A percentile compares a stretch with the other conserved stretches of the same genome.
These are phyloP conservation scores for Phoeniculus purpureus DNA, from an alignment of 2,797 vertebrate species.

Conservation along the genomic window DNA sequence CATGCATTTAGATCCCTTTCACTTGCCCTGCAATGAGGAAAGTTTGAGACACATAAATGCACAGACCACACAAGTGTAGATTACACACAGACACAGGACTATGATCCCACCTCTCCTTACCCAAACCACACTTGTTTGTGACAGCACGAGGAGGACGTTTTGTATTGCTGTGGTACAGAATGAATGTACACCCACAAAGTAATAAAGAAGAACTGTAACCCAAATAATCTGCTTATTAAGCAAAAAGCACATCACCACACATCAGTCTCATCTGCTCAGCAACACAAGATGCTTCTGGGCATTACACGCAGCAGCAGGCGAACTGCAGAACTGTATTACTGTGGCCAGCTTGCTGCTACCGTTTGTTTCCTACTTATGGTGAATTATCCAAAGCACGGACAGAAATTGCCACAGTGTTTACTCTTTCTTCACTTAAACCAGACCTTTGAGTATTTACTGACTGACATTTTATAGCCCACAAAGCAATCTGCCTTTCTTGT, in stretches of 20 bases:
- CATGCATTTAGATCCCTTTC: neutral
- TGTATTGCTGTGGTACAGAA: neutral
- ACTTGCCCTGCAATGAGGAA: neutral
- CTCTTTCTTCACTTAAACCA: slow-evolving; percentile 60
- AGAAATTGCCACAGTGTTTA: slow-evolving; percentile 57
- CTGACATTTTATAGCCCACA: slow-evolving; percentile 75
- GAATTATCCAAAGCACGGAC: slow-evolving; percentile 39
- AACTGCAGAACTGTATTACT: neutral
- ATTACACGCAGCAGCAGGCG: neutral
- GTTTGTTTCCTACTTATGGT: slow-evolving; percentile 35
- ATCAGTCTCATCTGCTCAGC: neutral
- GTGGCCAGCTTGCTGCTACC: neutral
- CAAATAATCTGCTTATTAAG: neutral
- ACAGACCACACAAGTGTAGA: neutral
- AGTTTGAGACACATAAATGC: neutral
- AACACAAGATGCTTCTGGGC: neutral
- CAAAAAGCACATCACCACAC: neutral
- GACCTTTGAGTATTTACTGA: slow-evolving; percentile 56
- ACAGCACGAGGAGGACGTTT: neutral
- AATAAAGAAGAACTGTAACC: neutral
- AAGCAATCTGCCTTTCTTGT: slow-evolving; percentile 67
- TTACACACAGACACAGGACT: neutral
- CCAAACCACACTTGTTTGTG: neutral
- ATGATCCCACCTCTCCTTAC: neutral
- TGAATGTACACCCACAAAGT: neutral